A percentile compares a stretch with the other conserved stretches of the same genome.
Evolutionary conservation across 2,888 invertebrate genomes (phyloP).

Genomic region (Melieria picta): DNA sequence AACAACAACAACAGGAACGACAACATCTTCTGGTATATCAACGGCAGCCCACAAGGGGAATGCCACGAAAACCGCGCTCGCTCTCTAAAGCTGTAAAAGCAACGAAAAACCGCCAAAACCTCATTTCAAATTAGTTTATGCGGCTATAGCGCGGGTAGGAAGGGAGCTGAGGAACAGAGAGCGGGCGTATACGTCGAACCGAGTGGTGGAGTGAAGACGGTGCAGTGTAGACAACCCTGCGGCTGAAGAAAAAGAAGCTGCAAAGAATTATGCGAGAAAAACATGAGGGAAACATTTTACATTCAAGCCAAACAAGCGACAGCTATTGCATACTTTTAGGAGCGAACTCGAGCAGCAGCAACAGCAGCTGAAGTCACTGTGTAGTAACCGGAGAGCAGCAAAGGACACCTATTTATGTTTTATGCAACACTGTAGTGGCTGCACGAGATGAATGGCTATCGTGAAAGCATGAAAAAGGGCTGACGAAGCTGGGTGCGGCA

Average conservation of each 20-base stretch:
- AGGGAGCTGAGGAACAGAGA: background rate
- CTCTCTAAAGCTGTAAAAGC: slow-evolving; percentile 7
- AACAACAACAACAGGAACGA: background rate
- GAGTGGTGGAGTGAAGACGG: background rate
- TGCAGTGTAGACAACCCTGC: background rate
- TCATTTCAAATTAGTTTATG: slow-evolving; percentile 55
- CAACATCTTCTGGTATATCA: background rate
- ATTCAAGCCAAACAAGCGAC: too few relatives aligned
- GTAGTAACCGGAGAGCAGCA: too few relatives aligned
- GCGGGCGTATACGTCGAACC: background rate
- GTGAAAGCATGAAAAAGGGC: too few relatives aligned
- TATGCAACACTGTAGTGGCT: too few relatives aligned
- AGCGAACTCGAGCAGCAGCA: too few relatives aligned
- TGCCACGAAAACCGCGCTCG: slow-evolving; percentile 24
- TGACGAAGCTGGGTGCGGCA: too few relatives aligned
- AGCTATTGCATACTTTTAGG: too few relatives aligned
- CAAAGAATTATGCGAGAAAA: background rate
- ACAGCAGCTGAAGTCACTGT: too few relatives aligned
- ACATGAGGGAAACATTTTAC: too few relatives aligned
- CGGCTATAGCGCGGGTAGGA: slow-evolving; percentile 27
- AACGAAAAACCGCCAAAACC: slow-evolving; percentile 44
- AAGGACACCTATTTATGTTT: too few relatives aligned
- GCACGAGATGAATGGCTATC: too few relatives aligned
- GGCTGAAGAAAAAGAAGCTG: background rate
- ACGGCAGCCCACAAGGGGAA: slow-evolving; percentile 15